Conservation (phyloP, 2,113 vertebrate genomes). For the Antigone vipio region DNA sequence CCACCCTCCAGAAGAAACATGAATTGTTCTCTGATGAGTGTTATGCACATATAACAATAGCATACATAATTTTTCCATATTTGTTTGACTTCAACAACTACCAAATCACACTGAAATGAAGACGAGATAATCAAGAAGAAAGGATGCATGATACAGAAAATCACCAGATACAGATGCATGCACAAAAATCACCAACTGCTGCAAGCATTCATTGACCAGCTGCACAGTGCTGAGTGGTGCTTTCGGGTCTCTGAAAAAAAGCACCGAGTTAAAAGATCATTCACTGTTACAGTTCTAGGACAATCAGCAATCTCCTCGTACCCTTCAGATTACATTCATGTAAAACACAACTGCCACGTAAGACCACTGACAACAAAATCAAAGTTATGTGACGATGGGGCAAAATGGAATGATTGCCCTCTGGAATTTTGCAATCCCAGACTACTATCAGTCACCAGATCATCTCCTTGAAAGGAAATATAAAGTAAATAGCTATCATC, state of each 20-base stretch:
- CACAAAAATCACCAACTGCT: neutral
- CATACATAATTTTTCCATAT: neutral
- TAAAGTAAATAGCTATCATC: neutral
- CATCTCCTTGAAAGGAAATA: neutral
- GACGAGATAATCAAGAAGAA: neutral
- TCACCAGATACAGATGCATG: too few species aligned
- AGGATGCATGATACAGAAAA: neutral
- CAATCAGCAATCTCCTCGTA: neutral
- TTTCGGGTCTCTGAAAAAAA: neutral
- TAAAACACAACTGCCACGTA: neutral
- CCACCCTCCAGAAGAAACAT: neutral
- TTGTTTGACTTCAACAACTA: neutral
- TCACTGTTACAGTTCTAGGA: neutral
- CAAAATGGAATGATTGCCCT: neutral
- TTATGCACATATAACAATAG: neutral
- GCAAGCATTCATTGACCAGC: neutral
- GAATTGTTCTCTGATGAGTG: neutral
- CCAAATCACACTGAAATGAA: neutral
- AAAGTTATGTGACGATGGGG: neutral
- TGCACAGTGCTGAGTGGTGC: neutral
- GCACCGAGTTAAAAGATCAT: fast-evolving
- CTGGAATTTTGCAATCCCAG: neutral
- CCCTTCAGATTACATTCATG: neutral
- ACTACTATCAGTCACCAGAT: neutral
- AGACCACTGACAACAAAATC: neutral